Base-by-base conservation (phyloP, 2,797 vertebrate genomes). In the Gymnopithys bicolor region DNA sequence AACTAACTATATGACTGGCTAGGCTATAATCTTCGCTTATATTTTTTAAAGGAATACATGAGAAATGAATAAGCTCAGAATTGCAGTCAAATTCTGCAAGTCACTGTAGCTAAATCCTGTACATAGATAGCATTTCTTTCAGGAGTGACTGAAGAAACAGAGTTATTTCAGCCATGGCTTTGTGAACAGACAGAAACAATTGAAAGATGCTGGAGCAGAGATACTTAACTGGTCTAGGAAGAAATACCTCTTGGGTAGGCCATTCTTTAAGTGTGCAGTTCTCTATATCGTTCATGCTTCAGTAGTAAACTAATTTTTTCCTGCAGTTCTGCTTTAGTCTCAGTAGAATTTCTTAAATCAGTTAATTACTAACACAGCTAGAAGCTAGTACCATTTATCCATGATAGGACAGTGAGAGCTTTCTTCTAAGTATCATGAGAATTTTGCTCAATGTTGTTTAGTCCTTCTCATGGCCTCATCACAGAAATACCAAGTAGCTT, bases 351-450 rank as follows among this genome's bases (percentile, higher is more conserved):
- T 82, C 43, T 76, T 63, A 66, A 45, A 83, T 51, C 24, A 66
- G 63, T 43, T 76, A 39, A 35, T 17, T 53, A 32, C 15, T 27
- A 58, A 37, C 13, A 62, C 43, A 74, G 24, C 3, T n/a, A 67
- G 19, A 9, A 52, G 13, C 63, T 5, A 39, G 19, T 17, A 24
- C 10, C 0, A 0, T 43, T 87, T 68, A 23, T 23, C 32, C 10
- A 15, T 15, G 10, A 30, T 64, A 32, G 1, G 13, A 8, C 14
- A 87, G 19, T 18, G 39, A 89, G n/a, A 64, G 13, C 15, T 76
- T 63, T 84, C 37, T 32, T 80, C 30, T 59, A 66, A 51, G 19
- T 8, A 66, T 53, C 21, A 33, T 53, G 46, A 68, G 16, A 62
- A 55, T 67, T 78, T 64, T 82, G 62, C 32, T 22, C n/a, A 52